phyloP scores from a whole-genome alignment of 2,797 vertebrate species.

The Orientallactaga sibirica region DNA sequence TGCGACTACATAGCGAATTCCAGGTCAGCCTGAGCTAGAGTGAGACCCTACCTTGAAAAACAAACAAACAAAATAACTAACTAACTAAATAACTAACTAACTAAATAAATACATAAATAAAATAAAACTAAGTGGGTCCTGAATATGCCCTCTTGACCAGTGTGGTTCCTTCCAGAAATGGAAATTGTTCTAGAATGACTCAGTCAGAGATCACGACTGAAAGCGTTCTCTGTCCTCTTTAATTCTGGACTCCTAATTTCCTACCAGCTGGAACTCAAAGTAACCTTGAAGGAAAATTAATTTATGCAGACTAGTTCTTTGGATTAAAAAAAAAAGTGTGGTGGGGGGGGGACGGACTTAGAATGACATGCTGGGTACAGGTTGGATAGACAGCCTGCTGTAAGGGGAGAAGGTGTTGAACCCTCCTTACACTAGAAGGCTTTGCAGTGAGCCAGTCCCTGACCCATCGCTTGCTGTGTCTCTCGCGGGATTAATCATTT shows the following conservation, averaged over 20 bases:
- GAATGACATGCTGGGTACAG: background rate
- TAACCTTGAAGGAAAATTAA: slow-evolving; percentile 9
- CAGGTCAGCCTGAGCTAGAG: too few relatives aligned
- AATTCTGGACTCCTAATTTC: background rate
- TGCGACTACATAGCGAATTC: too few relatives aligned
- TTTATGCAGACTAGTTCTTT: background rate
- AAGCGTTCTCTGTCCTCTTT: slow-evolving; percentile 11
- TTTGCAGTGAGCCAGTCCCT: slow-evolving; percentile 82
- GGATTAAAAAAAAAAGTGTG: background rate
- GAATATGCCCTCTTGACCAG: slow-evolving; percentile 26
- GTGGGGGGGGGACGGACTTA: background rate
- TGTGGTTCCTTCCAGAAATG: slow-evolving; percentile 27
- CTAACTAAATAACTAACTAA: too few relatives aligned
- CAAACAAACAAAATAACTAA: too few relatives aligned
- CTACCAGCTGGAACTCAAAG: slow-evolving; percentile 40
- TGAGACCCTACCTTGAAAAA: too few relatives aligned
- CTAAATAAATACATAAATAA: too few relatives aligned
- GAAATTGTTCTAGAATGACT: slow-evolving; percentile 12
- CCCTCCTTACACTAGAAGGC: slow-evolving; percentile 78
- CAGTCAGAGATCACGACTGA: background rate
- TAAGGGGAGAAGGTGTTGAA: slow-evolving; percentile 80
- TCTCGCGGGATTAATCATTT: slow-evolving; percentile 89
- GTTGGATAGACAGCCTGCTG: slow-evolving; percentile 21
- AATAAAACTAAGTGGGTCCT: background rate
- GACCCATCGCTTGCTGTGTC: slow-evolving; percentile 83